phyloP scores from a whole-genome alignment of 2,888 invertebrate species.

The Eretmocerus hayati region DNA sequence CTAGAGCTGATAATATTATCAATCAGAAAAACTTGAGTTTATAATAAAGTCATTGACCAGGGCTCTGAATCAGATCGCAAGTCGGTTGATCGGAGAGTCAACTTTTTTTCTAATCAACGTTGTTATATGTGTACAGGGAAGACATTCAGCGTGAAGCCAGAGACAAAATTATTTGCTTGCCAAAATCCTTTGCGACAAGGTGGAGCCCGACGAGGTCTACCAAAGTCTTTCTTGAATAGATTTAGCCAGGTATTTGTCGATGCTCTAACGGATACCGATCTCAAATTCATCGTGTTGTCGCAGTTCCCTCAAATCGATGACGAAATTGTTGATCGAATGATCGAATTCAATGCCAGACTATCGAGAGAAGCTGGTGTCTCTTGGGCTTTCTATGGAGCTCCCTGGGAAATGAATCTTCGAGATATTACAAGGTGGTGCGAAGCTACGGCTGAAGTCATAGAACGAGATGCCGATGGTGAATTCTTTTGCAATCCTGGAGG shows the following conservation, averaged over 20 bases:
- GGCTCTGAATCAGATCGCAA: no score
- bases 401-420: constrained; percentile 96
- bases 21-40: no score
- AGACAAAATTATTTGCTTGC: constrained; percentile 89
- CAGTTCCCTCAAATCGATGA: constrained; percentile 59
- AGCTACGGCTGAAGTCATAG: constrained; percentile 49
- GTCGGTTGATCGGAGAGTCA: no score
- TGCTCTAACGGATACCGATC: constrained; percentile 42
- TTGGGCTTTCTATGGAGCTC: constrained; percentile 79
- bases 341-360: constrained; percentile 68
- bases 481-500: constrained; percentile 50
- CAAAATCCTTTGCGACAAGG: constrained; percentile 97
- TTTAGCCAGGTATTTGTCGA: constrained; percentile 78
- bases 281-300: constrained; percentile 56
- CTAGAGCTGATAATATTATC: no score
- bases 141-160: constrained; percentile 68
- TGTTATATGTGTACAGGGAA: constrained; percentile 37
- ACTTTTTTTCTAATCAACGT: no score
- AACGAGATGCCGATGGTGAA: constrained; percentile 1
- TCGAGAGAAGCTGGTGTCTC: constrained; percentile 56
- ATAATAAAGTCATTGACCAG: no score
- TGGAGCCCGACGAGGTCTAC: constrained; percentile 90
- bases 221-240: constrained; percentile 93
- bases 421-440: constrained; percentile 94
- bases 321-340: constrained; percentile 62